Evolutionary conservation across 2,113 vertebrate species (phyloP).

Genomic region (human): GRCh38 chr14:87676001-87676500

Average conservation of each 20-base stretch:
- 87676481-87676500: neutral
- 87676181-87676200: neutral
- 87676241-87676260: neutral
- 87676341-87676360: neutral
- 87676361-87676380: neutral
- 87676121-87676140: neutral
- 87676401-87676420: neutral
- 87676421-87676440: neutral
- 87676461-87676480: neutral
- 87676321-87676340: neutral
- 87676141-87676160: neutral
- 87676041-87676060: conserved; percentile 48
- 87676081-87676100: neutral
- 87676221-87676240: neutral
- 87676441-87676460: neutral
- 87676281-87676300: neutral
- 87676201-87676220: neutral
- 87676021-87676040: conserved; percentile 49
- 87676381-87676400: neutral
- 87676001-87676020: conserved; percentile 60
- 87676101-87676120: neutral
- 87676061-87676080: conserved; percentile 35
- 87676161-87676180: too few relatives aligned
- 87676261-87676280: neutral
- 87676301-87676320: neutral